Conservation (phyloP, 2,797 vertebrate species). For the Crenuchus spilurus region DNA sequence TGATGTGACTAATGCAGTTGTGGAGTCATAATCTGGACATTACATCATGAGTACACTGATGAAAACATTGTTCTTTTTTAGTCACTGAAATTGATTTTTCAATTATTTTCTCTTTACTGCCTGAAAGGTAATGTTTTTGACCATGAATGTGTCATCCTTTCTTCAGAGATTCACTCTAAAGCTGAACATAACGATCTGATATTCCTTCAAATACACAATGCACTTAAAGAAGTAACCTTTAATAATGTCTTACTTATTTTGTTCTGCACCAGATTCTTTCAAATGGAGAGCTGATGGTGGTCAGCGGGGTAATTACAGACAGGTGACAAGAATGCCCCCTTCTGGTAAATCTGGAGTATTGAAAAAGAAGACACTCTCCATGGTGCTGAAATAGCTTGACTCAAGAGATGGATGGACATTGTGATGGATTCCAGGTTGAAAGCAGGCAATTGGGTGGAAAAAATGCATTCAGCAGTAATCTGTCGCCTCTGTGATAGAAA, state of each 20-base stretch:
- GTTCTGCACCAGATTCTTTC: neutral
- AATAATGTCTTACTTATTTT: neutral
- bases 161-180: too few relatives aligned
- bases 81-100: neutral
- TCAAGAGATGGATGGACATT: neutral
- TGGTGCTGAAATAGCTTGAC: constrained; percentile 62
- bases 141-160: neutral
- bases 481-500: neutral
- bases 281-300: neutral
- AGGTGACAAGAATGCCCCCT: constrained; percentile 59
- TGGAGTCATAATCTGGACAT: constrained; percentile 30
- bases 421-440: constrained; percentile 29
- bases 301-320: constrained; percentile 11
- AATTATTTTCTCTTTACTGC: neutral
- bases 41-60: constrained; percentile 20
- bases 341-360: constrained; percentile 43
- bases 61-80: neutral
- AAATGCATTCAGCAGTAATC: constrained; percentile 22
- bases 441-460: constrained; percentile 13
- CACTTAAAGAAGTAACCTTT: neutral
- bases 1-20: constrained; percentile 47
- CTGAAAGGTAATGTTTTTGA: neutral
- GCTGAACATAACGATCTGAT: too few relatives aligned
- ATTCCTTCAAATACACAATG: neutral
- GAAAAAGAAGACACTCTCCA: constrained; percentile 67